Evolutionary conservation across 2,797 vertebrate genomes (phyloP), one percentile per base, ranked within the genome.

Genomic region (Anguilla megastoma): DNA sequence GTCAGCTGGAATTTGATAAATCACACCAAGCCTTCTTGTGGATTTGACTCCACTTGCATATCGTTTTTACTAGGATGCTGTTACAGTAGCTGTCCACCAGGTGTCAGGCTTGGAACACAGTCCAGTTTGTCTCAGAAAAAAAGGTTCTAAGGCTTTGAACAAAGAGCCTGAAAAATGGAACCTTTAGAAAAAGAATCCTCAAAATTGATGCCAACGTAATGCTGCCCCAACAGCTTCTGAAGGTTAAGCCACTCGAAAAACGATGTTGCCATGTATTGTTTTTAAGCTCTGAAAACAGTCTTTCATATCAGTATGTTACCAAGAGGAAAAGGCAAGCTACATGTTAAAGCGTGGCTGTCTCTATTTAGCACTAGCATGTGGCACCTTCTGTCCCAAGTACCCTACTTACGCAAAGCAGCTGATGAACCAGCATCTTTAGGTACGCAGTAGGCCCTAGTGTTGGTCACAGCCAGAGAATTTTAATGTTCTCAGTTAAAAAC

Each of bases 11-110:
- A 16, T 60, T 21, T 21, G 58, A 60, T 60, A 60, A 3, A 60
- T 12, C 58, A 18, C 58, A 16, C 14, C 12, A 60, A 60, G 58
- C 58, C 58, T 3, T 60, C 3, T 60, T 21, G 21, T 3, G 21
- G 3, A 2, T 21, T 60, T 60, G 58, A 16, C 21, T 16, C 3
- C 3, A 60, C 50, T 50, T 50, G 50, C 9, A 12, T 60, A 36
- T 60, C 14, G 18, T 69, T 74, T 74, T 74, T 36, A 9, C 27
- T 36, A 74, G 30, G 12, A 33, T 14, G 69, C 33, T 4, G 9
- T 18, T 76, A 2, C 74, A 76, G 21, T 79, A 50, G 7, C 9
- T 0, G 9, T 71, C 92, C 94, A 93, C 90, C 85, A 93, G 94
- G 27, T 88, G 92, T 54, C 94, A 92, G 89, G 86, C 86, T 89